Conservation (phyloP, 2,113 vertebrate species). For the Apodemus sylvaticus region DNA sequence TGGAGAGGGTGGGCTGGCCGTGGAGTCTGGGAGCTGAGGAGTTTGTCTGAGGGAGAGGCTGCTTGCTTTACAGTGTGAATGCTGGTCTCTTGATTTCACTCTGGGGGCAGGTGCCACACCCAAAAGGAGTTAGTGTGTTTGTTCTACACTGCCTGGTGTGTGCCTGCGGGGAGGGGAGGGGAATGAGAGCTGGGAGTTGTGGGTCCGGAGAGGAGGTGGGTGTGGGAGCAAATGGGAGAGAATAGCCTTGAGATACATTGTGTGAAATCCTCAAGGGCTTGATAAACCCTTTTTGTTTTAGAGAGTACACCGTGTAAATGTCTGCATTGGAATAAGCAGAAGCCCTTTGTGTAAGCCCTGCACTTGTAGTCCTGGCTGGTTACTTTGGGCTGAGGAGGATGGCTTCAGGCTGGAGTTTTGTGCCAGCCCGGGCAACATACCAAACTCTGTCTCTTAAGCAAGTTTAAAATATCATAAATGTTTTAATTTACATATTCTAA, state of each 20-base stretch:
- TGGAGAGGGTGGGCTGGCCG: not conserved
- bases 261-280: not conserved
- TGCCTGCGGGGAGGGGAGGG: accelerated
- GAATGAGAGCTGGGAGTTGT: not conserved
- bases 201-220: not conserved
- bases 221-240: not conserved
- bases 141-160: not conserved
- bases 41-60: not conserved
- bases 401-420: not conserved
- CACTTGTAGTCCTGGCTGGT: not conserved
- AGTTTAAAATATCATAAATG: not conserved
- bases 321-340: not conserved
- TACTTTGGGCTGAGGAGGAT: not conserved
- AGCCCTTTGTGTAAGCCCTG: not conserved
- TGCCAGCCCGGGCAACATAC: not conserved
- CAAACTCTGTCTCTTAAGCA: not conserved
- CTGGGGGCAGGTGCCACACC: not conserved
- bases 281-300: not conserved
- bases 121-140: too few species aligned
- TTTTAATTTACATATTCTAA: constrained; percentile 18
- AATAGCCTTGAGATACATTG: not conserved
- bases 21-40: not conserved
- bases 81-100: not conserved
- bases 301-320: not conserved
- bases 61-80: not conserved